Base-by-base conservation (phyloP, 2,888 invertebrate species). In the Xanthia togata region DNA sequence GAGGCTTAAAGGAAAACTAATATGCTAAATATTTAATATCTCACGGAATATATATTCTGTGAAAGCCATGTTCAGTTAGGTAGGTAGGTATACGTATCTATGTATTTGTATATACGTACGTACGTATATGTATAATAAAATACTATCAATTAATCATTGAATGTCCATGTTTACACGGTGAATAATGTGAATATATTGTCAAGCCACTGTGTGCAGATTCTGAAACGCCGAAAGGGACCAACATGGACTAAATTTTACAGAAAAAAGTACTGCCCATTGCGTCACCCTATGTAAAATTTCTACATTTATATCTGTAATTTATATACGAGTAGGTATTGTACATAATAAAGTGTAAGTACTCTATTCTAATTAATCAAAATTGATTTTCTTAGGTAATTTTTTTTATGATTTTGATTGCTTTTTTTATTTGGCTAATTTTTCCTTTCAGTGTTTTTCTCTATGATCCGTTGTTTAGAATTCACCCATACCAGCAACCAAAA, bases 21-120 rank as follows among this genome's bases (percentile, higher is more conserved):
- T 41, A 26, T 12, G 3, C 0, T 35, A 11, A 75, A 47, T 11
- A 26, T n/a, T 38, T n/a, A 63, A 64, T 57, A n/a, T n/a, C n/a
- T n/a, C n/a, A n/a, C n/a, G n/a, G 73, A 55, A 63, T 73, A 75
- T 63, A 63, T 73, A 73, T 73, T 59, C 71, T 50, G 59, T 23
- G 8, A 71, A 59, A 59, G 59, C 71, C 71, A 73, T 71, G 38
- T 60, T 71, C 71, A 50, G n/a, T 60, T 62, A 26, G 47, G 5
- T 47, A 47, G 17, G n/a, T 17, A 53, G 53, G 23, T 38, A 26
- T 6, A n/a, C n/a, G n/a, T n/a, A n/a, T n/a, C n/a, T n/a, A n/a
- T n/a, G n/a, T n/a, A n/a, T n/a, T n/a, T n/a, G n/a, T n/a, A n/a
- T n/a, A n/a, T n/a, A n/a, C n/a, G n/a, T n/a, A n/a, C n/a, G n/a